phyloP scores from a whole-genome alignment of 37 sponge, comb jelly and placozoan species.

The Lycopodina hypogea region DNA sequence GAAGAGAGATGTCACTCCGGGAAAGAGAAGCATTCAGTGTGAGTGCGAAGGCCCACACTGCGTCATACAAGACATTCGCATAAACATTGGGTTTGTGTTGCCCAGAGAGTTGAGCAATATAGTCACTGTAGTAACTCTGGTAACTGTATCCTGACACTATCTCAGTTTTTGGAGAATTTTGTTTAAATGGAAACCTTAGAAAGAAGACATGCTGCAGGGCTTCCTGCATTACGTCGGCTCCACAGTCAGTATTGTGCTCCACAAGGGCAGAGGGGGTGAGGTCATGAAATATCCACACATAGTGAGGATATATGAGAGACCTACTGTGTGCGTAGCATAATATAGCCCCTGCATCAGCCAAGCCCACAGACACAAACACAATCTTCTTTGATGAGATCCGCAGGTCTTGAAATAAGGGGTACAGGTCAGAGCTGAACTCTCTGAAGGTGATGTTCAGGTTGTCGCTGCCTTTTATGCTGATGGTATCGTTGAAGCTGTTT shows the following conservation, averaged over 20 bases:
- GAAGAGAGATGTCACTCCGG: background rate
- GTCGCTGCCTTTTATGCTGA: background rate
- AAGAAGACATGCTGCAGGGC: background rate
- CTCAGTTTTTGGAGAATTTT: background rate
- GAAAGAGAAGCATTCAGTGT: constrained; percentile 3
- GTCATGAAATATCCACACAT: constrained; percentile 17
- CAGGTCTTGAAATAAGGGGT: background rate
- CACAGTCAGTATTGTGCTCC: background rate
- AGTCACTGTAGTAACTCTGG: background rate
- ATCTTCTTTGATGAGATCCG: background rate
- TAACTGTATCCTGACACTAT: background rate
- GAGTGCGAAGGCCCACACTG: constrained; percentile 15
- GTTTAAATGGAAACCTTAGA: background rate
- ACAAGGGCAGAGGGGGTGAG: background rate
- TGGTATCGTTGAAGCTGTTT: background rate
- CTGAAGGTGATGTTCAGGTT: background rate
- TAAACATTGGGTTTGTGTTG: background rate
- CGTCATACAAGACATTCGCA: constrained; percentile 17
- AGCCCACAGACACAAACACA: background rate
- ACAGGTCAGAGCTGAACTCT: background rate
- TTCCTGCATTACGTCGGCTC: background rate
- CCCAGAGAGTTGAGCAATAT: background rate
- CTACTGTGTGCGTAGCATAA: background rate
- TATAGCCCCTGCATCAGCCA: background rate
- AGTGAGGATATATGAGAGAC: background rate